Evolutionary conservation across 2,113 vertebrate species (phyloP).

Genomic region (Callipepla squamata): DNA sequence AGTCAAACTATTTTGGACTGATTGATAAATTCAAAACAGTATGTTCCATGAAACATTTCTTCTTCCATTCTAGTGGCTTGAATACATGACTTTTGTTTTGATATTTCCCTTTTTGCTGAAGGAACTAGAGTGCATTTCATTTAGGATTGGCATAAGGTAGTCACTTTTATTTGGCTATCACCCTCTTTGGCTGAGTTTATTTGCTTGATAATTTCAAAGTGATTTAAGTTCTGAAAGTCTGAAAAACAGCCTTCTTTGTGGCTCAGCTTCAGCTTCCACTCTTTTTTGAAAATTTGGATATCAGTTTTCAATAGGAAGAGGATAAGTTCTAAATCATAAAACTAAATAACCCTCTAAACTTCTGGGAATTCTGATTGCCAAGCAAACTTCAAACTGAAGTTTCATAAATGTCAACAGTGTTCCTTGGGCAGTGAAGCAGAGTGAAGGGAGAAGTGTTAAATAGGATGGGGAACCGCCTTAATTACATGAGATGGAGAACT

Average conservation of each 20-base stretch:
- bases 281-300: slow-evolving; percentile 13
- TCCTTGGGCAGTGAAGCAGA: slow-evolving; percentile 9
- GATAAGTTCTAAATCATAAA: slow-evolving; percentile 33
- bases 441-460: slow-evolving; percentile 21
- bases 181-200: background rate
- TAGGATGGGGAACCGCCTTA: slow-evolving; percentile 2
- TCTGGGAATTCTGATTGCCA: slow-evolving; percentile 41
- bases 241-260: background rate
- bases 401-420: slow-evolving; percentile 39
- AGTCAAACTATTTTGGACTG: background rate
- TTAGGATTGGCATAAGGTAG: background rate
- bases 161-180: background rate
- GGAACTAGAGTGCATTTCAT: background rate
- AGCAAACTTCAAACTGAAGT: background rate
- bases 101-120: background rate
- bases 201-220: slow-evolving; percentile 2
- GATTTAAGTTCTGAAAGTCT: background rate
- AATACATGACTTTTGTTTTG: background rate
- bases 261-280: background rate
- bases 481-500: background rate
- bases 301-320: background rate
- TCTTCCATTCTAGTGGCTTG: background rate
- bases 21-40: background rate
- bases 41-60: background rate
- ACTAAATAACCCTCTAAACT: slow-evolving; percentile 40